Base-by-base conservation (phyloP, 2,888 invertebrate genomes). In the Hypsopygia costalis region DNA sequence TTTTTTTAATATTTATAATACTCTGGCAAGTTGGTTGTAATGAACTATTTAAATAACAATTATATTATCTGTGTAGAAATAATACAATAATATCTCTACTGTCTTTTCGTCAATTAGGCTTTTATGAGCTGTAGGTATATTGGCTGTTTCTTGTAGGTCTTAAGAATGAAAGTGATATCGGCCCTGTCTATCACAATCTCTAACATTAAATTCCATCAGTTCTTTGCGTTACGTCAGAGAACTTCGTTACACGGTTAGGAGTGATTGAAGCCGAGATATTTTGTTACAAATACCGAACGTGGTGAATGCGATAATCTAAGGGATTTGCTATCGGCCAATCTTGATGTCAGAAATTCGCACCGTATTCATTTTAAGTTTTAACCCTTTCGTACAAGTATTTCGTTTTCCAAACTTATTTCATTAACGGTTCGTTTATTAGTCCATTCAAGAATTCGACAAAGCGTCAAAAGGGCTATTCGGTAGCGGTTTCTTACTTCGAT, bases 231-330 rank as follows among this genome's bases (percentile, higher is more conserved):
- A 36, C 35, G 35, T 36, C 28, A 36, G 6, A 36, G 35, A 27
- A n/a, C n/a, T 11, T 27, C 6, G 6, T 16, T 16, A n/a, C 16
- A n/a, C 16, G 28, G 16, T n/a, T 28, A 9, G 16, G 9, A 12
- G 16, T 28, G 34, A 25, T 35, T 22, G 12, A 22, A 35, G n/a
- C n/a, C n/a, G n/a, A 35, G 28, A 27, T 27, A 25, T 16, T 31
- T 12, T 31, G 31, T 53, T 47, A 44, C 46, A 49, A 47, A 56
- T 44, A 46, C 37, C 41, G 45, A 41, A 40, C 48, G 51, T 51
- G 4, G 16, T 51, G 49, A 45, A 48, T 44, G 48, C 32, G 53
- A 55, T 60, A 57, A 60, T 55, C 49, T 46, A 27, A 36, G 44
- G 40, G 52, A 60, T 62, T 52, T 55, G 46, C 50, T 52, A 53